These are phyloP conservation scores for Liolophura sinensis DNA, from an alignment of 1,140 invertebrate genomes.

Conservation along the genomic window DNA sequence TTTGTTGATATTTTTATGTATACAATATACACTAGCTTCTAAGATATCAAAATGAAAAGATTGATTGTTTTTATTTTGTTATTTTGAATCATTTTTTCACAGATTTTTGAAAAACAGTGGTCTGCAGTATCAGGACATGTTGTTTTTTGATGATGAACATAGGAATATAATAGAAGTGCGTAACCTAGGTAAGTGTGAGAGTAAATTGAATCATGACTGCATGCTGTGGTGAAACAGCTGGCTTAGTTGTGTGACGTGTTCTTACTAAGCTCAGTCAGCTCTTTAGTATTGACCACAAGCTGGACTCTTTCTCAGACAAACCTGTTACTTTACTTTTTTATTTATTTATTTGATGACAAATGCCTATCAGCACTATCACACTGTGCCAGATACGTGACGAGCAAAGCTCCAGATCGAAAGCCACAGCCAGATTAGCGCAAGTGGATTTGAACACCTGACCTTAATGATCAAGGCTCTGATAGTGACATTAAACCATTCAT, in stretches of 20 bases:
- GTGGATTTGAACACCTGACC: too few relatives aligned
- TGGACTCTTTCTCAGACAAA: not conserved
- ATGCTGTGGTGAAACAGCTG: too few relatives aligned
- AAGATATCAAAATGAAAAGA: not conserved
- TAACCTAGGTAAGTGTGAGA: conserved; percentile 34
- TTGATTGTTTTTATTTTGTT: not conserved
- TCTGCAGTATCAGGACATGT: conserved; percentile 68
- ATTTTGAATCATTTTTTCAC: conserved; percentile 42
- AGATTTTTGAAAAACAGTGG: conserved; percentile 67
- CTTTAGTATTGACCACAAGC: not conserved
- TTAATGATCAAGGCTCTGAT: too few relatives aligned
- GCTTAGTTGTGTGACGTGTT: not conserved
- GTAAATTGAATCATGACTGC: not conserved
- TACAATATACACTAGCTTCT: not conserved
- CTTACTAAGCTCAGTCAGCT: not conserved
- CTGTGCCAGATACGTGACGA: too few relatives aligned
- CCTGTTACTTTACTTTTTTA: not conserved
- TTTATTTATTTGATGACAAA: not conserved
- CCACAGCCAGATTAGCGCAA: too few relatives aligned
- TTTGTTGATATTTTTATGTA: not conserved
- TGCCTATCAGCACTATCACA: too few relatives aligned
- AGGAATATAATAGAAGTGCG: conserved; percentile 48
- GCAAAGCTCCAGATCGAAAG: too few relatives aligned
- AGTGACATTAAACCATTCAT: too few relatives aligned
- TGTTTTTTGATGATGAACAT: conserved; percentile 56